A percentile compares a stretch with the other conserved stretches of the same genome.
These are phyloP conservation scores for Girardinus metallicus DNA, from an alignment of 2,797 vertebrate species.

Conservation along the genomic window DNA sequence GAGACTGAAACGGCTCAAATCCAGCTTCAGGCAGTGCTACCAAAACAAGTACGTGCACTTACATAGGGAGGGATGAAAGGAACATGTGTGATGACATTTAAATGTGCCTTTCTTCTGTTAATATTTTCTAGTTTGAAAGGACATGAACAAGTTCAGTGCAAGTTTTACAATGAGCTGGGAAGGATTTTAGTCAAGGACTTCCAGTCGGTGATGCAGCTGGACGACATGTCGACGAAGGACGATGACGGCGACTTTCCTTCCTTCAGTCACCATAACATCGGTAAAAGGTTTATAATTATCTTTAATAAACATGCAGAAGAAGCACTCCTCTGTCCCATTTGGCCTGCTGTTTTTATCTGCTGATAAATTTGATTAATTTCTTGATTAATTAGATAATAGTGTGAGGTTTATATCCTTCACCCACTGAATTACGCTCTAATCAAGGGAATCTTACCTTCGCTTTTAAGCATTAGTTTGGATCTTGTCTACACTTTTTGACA, in stretches of 20 bases:
- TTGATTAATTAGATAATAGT: neutral
- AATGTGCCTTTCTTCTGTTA: neutral
- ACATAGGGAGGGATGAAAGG: neutral
- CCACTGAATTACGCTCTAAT: neutral
- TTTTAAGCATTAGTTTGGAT: neutral
- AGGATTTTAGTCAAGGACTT: conserved; percentile 71
- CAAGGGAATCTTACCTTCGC: neutral
- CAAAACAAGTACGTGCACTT: conserved; percentile 71
- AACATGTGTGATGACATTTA: neutral
- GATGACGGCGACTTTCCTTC: conserved; percentile 56
- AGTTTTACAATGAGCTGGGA: conserved; percentile 79
- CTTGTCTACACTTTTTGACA: neutral
- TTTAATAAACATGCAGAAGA: neutral
- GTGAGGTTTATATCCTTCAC: neutral
- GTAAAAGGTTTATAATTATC: conserved; percentile 41
- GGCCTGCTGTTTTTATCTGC: neutral
- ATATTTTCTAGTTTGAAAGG: conserved; percentile 57
- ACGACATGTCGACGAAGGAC: conserved; percentile 53
- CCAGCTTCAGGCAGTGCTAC: conserved; percentile 77
- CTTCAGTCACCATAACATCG: conserved; percentile 60
- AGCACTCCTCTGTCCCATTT: neutral
- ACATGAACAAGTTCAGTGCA: conserved; percentile 69
- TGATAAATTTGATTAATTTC: neutral
- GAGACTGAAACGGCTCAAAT: conserved; percentile 75
- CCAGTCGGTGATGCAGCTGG: conserved; percentile 31